Percentiles rank a stretch among this genome's conserved stretches.
Conservation (phyloP, 2,113 vertebrate species). For the Dicentrarchus labrax region DNA sequence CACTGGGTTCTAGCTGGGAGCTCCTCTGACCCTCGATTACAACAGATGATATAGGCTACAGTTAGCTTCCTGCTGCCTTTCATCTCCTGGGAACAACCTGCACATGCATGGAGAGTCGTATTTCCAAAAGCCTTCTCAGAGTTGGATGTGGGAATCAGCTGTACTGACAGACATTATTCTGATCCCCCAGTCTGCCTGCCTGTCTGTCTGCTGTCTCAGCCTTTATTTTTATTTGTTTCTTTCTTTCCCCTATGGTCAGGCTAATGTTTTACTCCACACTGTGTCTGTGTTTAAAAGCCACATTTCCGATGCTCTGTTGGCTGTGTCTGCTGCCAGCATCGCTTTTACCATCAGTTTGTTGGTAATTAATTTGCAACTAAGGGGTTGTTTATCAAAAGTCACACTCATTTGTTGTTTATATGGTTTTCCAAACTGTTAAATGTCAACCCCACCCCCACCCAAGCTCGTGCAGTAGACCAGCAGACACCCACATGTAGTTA, state of each 20-base stretch:
- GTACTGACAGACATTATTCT: constrained; percentile 52
- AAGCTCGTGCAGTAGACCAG: constrained; percentile 3
- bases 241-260: constrained; percentile 18
- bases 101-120: constrained; percentile 29
- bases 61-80: constrained; percentile 46
- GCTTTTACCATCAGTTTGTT: constrained; percentile 28
- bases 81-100: constrained; percentile 59
- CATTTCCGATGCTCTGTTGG: constrained; percentile 16
- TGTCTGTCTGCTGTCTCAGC: constrained; percentile 56
- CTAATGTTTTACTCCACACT: constrained; percentile 38
- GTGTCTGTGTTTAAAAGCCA: constrained; percentile 57
- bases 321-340: constrained; percentile 15
- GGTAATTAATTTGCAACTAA: constrained; percentile 48
- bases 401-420: background rate
- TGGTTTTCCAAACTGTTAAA: constrained; percentile 10
- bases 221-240: constrained; percentile 18
- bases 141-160: constrained; percentile 53
- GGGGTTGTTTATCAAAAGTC: constrained; percentile 22
- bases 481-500: constrained; percentile 27
- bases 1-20: background rate
- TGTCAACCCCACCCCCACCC: background rate
- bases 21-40: constrained; percentile 54
- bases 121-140: constrained; percentile 55
- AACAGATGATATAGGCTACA: constrained; percentile 43
- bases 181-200: constrained; percentile 51